Evolutionary conservation across 2,113 vertebrate genomes (phyloP), one percentile per base, ranked within the genome.

Genomic region (Pteronura brasiliensis): DNA sequence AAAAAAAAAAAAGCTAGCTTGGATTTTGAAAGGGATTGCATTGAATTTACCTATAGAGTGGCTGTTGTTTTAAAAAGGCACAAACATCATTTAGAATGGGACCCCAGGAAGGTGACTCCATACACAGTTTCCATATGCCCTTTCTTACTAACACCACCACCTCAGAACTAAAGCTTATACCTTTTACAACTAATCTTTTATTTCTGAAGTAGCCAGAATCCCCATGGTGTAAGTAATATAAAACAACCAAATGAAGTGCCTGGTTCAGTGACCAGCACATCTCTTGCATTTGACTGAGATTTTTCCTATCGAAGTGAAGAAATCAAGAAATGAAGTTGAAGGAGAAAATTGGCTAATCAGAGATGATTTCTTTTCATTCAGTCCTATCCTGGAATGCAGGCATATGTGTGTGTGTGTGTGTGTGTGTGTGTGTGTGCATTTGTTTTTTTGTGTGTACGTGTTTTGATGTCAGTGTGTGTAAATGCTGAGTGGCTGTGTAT

Each of bases 291-390:
- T 85, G 9, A 31, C 52, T 93, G 57, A 14, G 63, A 72, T 93
- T 93, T 69, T 95, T 80, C 27, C 31, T 57, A 84, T 77, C 10
- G 76, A 61, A 82, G 31, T 69, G 52, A 88, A 89, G 57, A 95
- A 86, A 55, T 17, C 44, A 96, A 94, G 72, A 95, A 82, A 84
- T 55, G 94, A 90, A 79, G 21, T 39, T 67, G 67, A 92, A 80
- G n/a, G 65, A 92, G 67, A 95, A 87, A 94, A 95, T 87, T 80
- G 72, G 20, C 44, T 65, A 85, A 80, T 87, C 61, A 93, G 44
- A 94, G 63, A 67, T 88, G 1, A 29, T 90, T 96, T 97, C 20
- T 44, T 96, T 94, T 88, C 21, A 65, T 36, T 90, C 29, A 90
- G 9, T 79, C 34, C 18, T 29, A 92, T 86, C 61, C 34, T 92